Evolutionary conservation across 1,140 invertebrate genomes (phyloP).

Genomic region (Berghia stephanieae): DNA sequence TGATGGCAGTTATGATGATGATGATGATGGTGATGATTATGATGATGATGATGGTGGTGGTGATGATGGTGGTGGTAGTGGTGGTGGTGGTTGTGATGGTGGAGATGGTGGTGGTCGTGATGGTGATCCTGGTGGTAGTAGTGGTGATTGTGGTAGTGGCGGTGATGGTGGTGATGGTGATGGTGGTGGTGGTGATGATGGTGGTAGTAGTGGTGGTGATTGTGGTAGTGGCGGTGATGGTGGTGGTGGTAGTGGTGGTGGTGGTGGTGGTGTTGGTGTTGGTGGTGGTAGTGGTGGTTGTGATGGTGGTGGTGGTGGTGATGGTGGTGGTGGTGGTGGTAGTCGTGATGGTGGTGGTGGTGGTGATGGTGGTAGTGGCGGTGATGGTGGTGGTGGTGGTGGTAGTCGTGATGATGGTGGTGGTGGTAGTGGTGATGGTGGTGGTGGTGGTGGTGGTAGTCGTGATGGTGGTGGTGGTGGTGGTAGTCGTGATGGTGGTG

Average conservation of each 20-base stretch:
- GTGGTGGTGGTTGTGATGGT: neutral
- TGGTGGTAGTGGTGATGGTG: neutral
- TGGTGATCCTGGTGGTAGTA: neutral
- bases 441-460: conserved; percentile 5
- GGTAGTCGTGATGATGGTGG: neutral
- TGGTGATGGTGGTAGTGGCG: neutral
- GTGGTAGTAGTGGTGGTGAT: neutral
- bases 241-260: neutral
- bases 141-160: neutral
- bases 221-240: neutral
- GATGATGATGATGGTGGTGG: neutral
- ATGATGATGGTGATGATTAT: neutral
- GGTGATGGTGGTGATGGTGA: neutral
- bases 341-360: neutral
- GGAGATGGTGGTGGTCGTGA: neutral
- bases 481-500: neutral
- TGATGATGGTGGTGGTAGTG: neutral
- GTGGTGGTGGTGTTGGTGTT: neutral
- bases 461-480: neutral
- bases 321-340: neutral
- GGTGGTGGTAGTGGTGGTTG: neutral
- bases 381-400: neutral
- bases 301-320: neutral
- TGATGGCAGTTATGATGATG: neutral
- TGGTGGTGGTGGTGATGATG: neutral